Percentiles rank a stretch among this genome's conserved stretches.
These are phyloP conservation scores for Chunga burmeisteri DNA, from an alignment of 2,113 vertebrate genomes.

Conservation along the genomic window DNA sequence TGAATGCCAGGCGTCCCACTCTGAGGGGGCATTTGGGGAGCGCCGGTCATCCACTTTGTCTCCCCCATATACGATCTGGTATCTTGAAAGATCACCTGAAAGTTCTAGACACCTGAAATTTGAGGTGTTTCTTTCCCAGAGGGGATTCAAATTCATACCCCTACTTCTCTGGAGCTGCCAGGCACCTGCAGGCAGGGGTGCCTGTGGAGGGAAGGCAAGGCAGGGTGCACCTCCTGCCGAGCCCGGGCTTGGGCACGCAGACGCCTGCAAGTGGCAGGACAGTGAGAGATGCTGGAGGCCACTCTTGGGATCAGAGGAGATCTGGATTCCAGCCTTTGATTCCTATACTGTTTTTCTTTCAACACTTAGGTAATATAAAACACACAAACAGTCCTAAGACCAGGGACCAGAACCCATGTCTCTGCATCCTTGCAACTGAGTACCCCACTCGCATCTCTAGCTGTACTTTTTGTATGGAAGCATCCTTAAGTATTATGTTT, in stretches of 20 bases:
- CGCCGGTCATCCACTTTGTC: accelerated
- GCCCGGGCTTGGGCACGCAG: neutral
- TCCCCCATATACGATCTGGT: too few species aligned
- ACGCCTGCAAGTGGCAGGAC: neutral
- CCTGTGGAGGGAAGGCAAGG: neutral
- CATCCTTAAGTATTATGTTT: neutral
- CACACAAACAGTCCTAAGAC: neutral
- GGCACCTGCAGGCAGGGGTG: neutral
- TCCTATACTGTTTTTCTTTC: neutral
- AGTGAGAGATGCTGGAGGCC: neutral
- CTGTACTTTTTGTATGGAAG: neutral
- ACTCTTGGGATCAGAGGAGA: neutral
- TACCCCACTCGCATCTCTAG: neutral
- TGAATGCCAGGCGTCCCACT: accelerated
- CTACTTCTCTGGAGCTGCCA: neutral
- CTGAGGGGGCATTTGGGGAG: neutral
- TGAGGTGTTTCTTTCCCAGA: neutral
- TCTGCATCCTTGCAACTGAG: neutral
- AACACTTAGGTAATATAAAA: neutral
- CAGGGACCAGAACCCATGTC: neutral
- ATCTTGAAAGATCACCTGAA: neutral
- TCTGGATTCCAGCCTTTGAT: neutral
- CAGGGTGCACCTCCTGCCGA: neutral
- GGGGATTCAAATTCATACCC: neutral
- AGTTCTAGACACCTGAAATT: neutral